A percentile compares a stretch with the other conserved stretches of the same genome.
phyloP scores from a whole-genome alignment of 2,797 vertebrate species.

The Moxostoma hubbsi region DNA sequence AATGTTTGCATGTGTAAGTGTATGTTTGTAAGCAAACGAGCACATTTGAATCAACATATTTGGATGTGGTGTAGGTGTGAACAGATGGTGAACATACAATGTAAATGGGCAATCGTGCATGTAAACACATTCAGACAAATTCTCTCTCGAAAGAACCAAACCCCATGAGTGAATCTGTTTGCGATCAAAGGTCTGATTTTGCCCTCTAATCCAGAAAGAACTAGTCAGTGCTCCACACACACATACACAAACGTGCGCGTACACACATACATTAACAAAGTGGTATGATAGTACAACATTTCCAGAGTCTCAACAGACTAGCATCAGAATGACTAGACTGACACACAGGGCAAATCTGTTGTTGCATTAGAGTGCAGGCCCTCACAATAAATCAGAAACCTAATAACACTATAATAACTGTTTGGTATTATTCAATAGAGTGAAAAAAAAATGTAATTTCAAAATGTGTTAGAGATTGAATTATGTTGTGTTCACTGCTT shows the following conservation, averaged over 20 bases:
- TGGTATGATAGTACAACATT: constrained; percentile 2
- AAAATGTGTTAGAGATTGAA: not conserved
- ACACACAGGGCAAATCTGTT: not conserved
- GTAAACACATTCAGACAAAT: constrained; percentile 1
- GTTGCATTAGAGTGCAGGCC: no score
- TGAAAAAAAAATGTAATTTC: not conserved
- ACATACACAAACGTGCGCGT: not conserved
- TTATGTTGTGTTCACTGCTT: not conserved
- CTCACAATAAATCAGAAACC: not conserved
- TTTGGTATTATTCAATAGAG: not conserved
- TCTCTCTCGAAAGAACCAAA: constrained; percentile 10
- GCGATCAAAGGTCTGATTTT: constrained; percentile 52
- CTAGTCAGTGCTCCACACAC: constrained; percentile 12
- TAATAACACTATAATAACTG: not conserved
- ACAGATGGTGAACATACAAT: not conserved
- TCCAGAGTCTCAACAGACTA: constrained; percentile 5
- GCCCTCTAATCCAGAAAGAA: constrained; percentile 40
- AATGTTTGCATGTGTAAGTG: constrained; percentile 6
- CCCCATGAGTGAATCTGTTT: constrained; percentile 29
- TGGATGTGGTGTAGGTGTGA: constrained; percentile 15
- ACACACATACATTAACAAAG: constrained; percentile 1
- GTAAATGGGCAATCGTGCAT: constrained; percentile 23
- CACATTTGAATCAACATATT: not conserved
- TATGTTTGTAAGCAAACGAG: constrained; percentile 3
- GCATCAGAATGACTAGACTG: constrained; percentile 24